A percentile compares a stretch with the other conserved stretches of the same genome.
phyloP scores from a whole-genome alignment of 2,113 vertebrate species.

The Callipepla californica region DNA sequence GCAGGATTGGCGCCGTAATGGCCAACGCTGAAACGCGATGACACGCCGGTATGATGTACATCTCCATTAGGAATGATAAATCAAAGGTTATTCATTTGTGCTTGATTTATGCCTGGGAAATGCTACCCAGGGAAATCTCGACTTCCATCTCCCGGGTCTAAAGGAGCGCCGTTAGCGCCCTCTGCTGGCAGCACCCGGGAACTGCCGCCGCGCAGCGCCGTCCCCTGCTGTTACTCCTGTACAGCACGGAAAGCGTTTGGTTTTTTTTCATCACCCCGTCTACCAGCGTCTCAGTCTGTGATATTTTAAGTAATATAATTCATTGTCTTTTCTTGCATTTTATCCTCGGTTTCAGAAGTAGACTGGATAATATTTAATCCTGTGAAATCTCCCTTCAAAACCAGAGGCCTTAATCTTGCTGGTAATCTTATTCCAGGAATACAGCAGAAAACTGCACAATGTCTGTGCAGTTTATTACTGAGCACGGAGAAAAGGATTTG shows the following conservation, averaged over 20 bases:
- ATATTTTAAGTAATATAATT: conserved; percentile 19
- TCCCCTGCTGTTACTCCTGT: neutral
- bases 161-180: conserved; percentile 34
- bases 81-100: conserved; percentile 78
- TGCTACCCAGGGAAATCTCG: conserved; percentile 70
- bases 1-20: conserved; percentile 75
- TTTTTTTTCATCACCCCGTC: neutral
- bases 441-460: neutral
- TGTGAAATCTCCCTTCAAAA: conserved; percentile 14
- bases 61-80: conserved; percentile 78
- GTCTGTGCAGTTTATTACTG: neutral
- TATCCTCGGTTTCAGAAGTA: neutral
- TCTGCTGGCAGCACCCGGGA: conserved; percentile 52
- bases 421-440: conserved; percentile 41
- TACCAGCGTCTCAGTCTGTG: neutral
- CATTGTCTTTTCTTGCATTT: neutral
- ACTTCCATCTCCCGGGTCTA: conserved; percentile 38
- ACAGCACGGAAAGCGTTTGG: neutral
- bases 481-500: neutral
- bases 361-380: conserved; percentile 8
- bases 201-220: too few relatives aligned
- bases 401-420: conserved; percentile 44
- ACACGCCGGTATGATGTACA: conserved; percentile 75
- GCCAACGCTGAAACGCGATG: conserved; percentile 75
- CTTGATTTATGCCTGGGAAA: conserved; percentile 75